A percentile compares a stretch with the other conserved stretches of the same genome.
Conservation (phyloP, 2,113 vertebrate species). For the Bujurquina vittata region DNA sequence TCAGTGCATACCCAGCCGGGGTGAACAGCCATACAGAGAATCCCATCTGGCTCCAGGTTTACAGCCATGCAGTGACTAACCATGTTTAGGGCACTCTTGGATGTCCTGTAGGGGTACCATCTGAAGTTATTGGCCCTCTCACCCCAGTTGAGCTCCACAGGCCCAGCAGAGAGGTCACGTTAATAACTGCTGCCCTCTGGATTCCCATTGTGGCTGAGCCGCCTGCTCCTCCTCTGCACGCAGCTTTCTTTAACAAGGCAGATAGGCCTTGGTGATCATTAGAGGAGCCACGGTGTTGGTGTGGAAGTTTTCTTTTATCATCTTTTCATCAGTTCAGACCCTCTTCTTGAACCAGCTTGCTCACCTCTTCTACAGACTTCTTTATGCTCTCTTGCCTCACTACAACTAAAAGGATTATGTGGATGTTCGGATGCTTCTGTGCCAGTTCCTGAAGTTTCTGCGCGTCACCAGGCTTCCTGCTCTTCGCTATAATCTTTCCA, state of each 20-base stretch:
- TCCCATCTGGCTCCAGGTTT: constrained; percentile 70
- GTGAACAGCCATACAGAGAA: constrained; percentile 75
- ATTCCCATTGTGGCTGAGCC: constrained; percentile 67
- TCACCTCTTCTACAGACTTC: constrained; percentile 76
- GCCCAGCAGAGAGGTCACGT: constrained; percentile 79
- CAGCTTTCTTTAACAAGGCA: constrained; percentile 80
- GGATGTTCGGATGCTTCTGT: constrained; percentile 61
- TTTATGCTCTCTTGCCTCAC: constrained; percentile 79
- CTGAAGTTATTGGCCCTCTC: constrained; percentile 64
- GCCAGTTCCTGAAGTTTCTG: constrained; percentile 73
- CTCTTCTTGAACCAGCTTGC: constrained; percentile 74
- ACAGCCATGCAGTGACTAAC: constrained; percentile 72
- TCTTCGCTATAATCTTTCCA: constrained; percentile 78
- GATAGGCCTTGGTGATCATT: constrained; percentile 83
- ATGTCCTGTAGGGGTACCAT: constrained; percentile 82
- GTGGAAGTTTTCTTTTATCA: constrained; percentile 83
- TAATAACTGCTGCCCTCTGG: constrained; percentile 80
- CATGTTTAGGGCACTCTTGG: constrained; percentile 80
- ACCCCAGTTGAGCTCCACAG: constrained; percentile 78
- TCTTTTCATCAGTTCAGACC: constrained; percentile 83
- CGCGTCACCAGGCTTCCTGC: constrained; percentile 65
- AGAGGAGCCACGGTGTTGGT: constrained; percentile 81
- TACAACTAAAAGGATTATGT: constrained; percentile 68
- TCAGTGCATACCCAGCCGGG: constrained; percentile 79
- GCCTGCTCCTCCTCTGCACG: constrained; percentile 62